phyloP scores from a whole-genome alignment of 2,797 vertebrate species.

The Sebastes matsubarae region DNA sequence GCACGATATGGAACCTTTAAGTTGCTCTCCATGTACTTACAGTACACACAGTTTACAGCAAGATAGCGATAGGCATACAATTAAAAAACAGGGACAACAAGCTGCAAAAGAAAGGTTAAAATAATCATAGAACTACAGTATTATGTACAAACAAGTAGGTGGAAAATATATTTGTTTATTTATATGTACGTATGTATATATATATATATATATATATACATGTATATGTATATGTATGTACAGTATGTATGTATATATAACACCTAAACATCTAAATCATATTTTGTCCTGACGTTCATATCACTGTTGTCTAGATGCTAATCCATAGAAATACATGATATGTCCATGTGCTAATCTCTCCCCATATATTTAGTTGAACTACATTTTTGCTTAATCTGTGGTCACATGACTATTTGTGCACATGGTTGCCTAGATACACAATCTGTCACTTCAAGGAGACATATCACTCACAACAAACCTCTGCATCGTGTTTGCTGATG shows the following conservation, averaged over 20 bases:
- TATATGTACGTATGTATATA: neutral
- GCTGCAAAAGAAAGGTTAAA: neutral
- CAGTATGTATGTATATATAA: too few species aligned
- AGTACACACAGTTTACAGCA: neutral
- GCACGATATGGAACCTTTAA: neutral
- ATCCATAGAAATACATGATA: too few species aligned
- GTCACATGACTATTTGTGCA: neutral
- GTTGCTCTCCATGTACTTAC: neutral
- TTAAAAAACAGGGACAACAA: neutral
- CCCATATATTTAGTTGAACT: neutral
- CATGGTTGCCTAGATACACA: neutral
- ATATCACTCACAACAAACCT: neutral
- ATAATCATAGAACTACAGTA: neutral
- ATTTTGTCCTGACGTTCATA: neutral
- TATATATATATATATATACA: neutral
- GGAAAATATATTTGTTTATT: too few species aligned
- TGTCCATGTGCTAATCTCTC: neutral
- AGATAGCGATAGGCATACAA: neutral
- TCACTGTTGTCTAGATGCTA: neutral
- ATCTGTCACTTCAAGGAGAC: neutral
- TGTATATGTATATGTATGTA: neutral
- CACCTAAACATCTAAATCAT: neutral
- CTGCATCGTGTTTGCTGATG: neutral
- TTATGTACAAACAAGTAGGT: neutral
- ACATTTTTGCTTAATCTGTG: neutral